A percentile compares a stretch with the other conserved stretches of the same genome.
These are phyloP conservation scores for Megastigmus dorsalis DNA, from an alignment of 2,888 invertebrate species.

Conservation along the genomic window DNA sequence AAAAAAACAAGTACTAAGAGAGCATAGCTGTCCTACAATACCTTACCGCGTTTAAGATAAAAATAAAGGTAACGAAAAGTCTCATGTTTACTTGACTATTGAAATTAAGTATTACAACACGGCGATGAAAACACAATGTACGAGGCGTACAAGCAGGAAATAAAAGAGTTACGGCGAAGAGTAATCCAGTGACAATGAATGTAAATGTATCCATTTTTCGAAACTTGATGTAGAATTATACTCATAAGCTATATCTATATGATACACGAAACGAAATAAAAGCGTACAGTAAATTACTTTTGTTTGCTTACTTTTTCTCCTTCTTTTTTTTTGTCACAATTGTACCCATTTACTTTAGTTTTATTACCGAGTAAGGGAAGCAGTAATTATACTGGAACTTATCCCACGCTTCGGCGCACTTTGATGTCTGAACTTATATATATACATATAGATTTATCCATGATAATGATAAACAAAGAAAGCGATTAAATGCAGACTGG, in stretches of 20 bases:
- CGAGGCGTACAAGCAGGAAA: constrained; percentile 54
- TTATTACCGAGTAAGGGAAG: no score
- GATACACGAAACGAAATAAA: constrained; percentile 74
- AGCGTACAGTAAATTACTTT: constrained; percentile 70
- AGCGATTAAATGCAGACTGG: no score
- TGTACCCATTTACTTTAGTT: background rate
- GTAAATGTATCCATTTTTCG: constrained; percentile 75
- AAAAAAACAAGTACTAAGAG: constrained; percentile 60
- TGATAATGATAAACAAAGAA: no score
- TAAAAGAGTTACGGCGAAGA: constrained; percentile 61
- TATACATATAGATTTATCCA: no score
- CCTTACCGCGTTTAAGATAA: constrained; percentile 68
- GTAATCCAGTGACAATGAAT: constrained; percentile 75
- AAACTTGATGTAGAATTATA: constrained; percentile 75
- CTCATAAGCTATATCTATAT: constrained; percentile 75
- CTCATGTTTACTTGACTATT: constrained; percentile 70
- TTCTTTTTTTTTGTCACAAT: constrained; percentile 42
- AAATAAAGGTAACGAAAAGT: constrained; percentile 65
- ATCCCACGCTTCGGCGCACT: no score
- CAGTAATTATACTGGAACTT: no score
- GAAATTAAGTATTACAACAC: constrained; percentile 69
- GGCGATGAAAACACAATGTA: constrained; percentile 54
- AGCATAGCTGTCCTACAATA: constrained; percentile 73
- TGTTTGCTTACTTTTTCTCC: constrained; percentile 46
- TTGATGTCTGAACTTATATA: no score